These are phyloP conservation scores for Subacronicta megacephala DNA, from an alignment of 2,888 invertebrate species.

Conservation along the genomic window DNA sequence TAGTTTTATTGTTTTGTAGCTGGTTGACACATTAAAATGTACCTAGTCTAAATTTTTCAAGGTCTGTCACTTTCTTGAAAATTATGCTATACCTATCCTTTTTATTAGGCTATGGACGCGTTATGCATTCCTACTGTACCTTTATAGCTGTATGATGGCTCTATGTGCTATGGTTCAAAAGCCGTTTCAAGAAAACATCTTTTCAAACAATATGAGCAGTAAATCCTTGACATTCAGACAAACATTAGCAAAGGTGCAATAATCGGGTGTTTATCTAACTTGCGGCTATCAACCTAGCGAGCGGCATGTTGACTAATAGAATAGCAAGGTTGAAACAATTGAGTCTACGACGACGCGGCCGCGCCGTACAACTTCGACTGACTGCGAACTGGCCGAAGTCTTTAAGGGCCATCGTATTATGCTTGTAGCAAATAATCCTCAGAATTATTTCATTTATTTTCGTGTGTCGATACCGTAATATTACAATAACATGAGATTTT, in stretches of 20 bases:
- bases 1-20: conserved; percentile 29
- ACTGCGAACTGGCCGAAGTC: conserved; percentile 17
- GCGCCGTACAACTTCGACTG: conserved; percentile 45
- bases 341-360: conserved; percentile 66
- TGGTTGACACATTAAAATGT: no score
- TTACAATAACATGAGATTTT: no score
- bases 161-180: neutral
- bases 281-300: conserved; percentile 62
- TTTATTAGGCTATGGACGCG: no score
- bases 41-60: no score
- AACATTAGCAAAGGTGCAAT: conserved; percentile 27
- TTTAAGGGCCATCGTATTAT: conserved; percentile 14
- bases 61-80: no score
- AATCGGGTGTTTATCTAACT: conserved; percentile 56
- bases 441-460: conserved; percentile 13
- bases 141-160: neutral
- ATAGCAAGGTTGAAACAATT: conserved; percentile 84
- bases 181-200: neutral
- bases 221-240: conserved; percentile 26
- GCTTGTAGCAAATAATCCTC: conserved; percentile 13
- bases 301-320: conserved; percentile 70
- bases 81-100: neutral
- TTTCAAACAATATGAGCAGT: neutral
- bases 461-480: no score
- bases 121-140: no score